phyloP scores from a whole-genome alignment of 2,113 vertebrate species.

The Lutjanus erythropterus region DNA sequence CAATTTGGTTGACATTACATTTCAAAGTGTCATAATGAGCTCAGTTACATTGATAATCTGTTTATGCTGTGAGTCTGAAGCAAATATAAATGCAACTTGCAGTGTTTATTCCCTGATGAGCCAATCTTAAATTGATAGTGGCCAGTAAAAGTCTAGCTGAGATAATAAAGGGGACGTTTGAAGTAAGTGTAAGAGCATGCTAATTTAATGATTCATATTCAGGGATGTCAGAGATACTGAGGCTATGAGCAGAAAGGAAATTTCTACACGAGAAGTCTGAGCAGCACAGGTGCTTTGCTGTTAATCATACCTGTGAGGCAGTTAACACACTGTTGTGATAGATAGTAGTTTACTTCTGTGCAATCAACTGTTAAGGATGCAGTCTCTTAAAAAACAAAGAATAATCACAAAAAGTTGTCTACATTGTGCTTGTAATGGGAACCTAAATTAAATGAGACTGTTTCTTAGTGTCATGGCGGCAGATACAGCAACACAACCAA shows the following conservation, averaged over 20 bases:
- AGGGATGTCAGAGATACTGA: neutral
- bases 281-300: neutral
- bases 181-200: neutral
- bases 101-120: slow-evolving; percentile 14
- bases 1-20: neutral
- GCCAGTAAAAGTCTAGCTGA: slow-evolving; percentile 9
- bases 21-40: slow-evolving; percentile 1
- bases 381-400: neutral
- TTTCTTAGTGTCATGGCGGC: neutral
- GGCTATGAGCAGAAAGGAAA: neutral
- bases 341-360: neutral
- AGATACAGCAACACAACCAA: neutral
- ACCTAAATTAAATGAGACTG: neutral
- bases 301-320: neutral
- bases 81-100: neutral
- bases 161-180: slow-evolving; percentile 20
- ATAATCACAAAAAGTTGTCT: too few relatives aligned
- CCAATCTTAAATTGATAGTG: slow-evolving; percentile 10
- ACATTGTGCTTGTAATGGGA: too few relatives aligned
- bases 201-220: slow-evolving; percentile 2
- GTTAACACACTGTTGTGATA: neutral
- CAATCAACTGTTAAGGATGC: neutral
- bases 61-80: neutral
- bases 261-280: neutral
- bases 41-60: neutral